Evolutionary conservation across 2,113 vertebrate genomes (phyloP).

Genomic region (Addax nasomaculatus): DNA sequence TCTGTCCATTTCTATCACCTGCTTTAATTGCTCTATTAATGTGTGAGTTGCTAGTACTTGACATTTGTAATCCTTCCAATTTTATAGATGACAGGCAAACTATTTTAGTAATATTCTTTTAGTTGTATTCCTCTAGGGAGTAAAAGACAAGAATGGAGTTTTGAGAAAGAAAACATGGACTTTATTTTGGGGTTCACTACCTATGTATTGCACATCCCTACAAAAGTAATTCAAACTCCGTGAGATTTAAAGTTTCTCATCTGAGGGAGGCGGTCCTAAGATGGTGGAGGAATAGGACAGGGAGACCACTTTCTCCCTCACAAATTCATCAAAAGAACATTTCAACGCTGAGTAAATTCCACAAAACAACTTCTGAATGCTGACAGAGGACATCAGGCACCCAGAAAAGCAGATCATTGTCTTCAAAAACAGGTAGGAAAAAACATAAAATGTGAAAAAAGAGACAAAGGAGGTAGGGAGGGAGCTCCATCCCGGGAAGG

Average conservation of each 20-base stretch:
- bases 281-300: too few species aligned
- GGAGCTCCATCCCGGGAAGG: too few species aligned
- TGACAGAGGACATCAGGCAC: too few species aligned
- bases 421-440: too few species aligned
- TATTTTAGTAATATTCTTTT: conserved; percentile 25
- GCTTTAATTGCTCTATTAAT: neutral
- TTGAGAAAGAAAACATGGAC: neutral
- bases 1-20: neutral
- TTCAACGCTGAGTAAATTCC: too few species aligned
- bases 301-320: too few species aligned
- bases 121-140: neutral
- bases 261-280: neutral
- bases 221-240: neutral
- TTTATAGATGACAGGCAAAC: neutral
- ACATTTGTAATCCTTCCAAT: neutral
- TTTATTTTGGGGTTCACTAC: neutral
- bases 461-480: too few species aligned
- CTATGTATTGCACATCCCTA: neutral
- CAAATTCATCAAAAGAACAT: too few species aligned
- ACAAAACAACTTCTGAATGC: too few species aligned
- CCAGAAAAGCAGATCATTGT: too few species aligned
- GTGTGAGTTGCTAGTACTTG: neutral
- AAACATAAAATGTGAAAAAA: too few species aligned
- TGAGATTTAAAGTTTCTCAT: neutral
- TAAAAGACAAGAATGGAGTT: neutral